Evolutionary conservation across 2,888 invertebrate genomes (phyloP), one percentile per base, ranked within the genome.

Genomic region (Lysandra coridon): DNA sequence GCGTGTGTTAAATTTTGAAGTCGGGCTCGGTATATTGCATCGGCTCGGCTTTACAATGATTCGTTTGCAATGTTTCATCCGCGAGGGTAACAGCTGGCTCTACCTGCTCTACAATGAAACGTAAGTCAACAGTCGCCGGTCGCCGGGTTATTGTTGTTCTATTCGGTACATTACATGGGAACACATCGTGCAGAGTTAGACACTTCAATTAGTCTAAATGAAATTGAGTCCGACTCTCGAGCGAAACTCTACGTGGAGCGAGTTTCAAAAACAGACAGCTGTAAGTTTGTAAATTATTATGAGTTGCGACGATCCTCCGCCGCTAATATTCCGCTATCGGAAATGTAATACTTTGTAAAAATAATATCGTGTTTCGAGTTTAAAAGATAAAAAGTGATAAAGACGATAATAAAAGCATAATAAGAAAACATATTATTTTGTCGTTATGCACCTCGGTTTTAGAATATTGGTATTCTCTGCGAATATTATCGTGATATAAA

Each of bases 101-200:
- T 93, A 93, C 93, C 94, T 93, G 93, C 92, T 88, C 85, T 86
- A 92, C 91, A 91, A 90, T 90, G 89, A 87, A 86, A 87, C 87
- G 85, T 87, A 86, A 88, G 88, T 90, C 89, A 90, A 90, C 89
- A 90, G 87, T 88, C 14, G 87, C 87, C 86, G 85, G 84, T 14
- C 79, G 60, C 83, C 83, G 85, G 83, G 86, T 88, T 88, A 86
- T 87, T 88, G 86, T 85, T 85, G 83, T 86, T 85, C 81, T 82
- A 82, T 57, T 57, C 76, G 76, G 49, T 17, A 57, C 53, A 76
- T 76, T 76, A 76, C 57, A 57, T 57, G 17, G 76, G 37, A 76
- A 76, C 57, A 76, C 57, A 53, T 30, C 53, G 49, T 33, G 1
- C 49, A n/a, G 7, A 53, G 75, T 53, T n/a, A 76, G 57, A 76